These are phyloP conservation scores for Corythornis cristatus DNA, from an alignment of 2,113 vertebrate species.

Conservation along the genomic window DNA sequence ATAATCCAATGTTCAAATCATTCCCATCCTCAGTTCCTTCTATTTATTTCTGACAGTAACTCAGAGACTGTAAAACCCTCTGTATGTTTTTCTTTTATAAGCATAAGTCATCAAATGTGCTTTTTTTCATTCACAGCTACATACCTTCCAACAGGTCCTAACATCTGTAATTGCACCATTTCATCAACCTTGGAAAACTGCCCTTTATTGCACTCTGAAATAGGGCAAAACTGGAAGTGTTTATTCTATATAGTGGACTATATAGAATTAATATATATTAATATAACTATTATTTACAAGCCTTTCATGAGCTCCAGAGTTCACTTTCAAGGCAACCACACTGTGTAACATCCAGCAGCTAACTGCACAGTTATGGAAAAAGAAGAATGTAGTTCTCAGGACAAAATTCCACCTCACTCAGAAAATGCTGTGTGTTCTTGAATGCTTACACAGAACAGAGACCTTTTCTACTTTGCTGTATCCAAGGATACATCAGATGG, in stretches of 20 bases:
- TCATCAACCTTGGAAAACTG: background rate
- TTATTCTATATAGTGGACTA: background rate
- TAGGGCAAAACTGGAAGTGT: background rate
- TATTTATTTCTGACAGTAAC: background rate
- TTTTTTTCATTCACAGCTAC: background rate
- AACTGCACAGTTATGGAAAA: background rate
- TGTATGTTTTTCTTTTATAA: background rate
- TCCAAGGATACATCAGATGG: background rate
- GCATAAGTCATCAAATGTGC: background rate
- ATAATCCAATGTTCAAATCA: background rate
- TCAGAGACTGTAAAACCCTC: background rate
- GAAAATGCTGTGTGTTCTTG: background rate
- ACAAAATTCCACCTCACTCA: conserved; percentile 1
- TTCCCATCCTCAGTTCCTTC: background rate
- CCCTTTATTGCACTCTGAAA: background rate
- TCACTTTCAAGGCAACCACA: background rate
- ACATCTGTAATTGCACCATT: background rate
- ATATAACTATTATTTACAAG: background rate
- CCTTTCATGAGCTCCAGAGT: background rate
- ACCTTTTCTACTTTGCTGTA: background rate
- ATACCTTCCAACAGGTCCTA: background rate
- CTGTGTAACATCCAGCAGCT: background rate
- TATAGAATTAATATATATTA: no score
- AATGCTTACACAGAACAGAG: background rate
- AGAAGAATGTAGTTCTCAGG: background rate